phyloP scores from a whole-genome alignment of 2,888 invertebrate species.

The Limulus polyphemus region DNA sequence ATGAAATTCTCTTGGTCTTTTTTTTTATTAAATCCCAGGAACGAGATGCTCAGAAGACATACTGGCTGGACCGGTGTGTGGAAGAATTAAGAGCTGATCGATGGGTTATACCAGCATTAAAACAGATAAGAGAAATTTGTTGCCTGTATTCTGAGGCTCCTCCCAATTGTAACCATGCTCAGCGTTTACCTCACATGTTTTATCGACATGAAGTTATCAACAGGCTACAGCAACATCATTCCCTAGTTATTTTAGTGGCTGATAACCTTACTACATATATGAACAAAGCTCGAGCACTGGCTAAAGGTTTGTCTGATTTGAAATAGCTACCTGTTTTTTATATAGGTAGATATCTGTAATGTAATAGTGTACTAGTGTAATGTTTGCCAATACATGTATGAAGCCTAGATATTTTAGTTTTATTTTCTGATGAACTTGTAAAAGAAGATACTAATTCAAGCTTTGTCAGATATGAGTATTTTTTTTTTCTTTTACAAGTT shows the following conservation, averaged over 20 bases:
- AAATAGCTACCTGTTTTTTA: neutral
- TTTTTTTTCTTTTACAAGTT: too few relatives aligned
- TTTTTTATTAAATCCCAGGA: slow-evolving; percentile 42
- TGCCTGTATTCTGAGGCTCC: slow-evolving; percentile 73
- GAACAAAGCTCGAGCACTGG: slow-evolving; percentile 61
- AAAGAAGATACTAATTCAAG: too few relatives aligned
- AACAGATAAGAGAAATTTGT: slow-evolving; percentile 91
- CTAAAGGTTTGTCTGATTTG: slow-evolving; percentile 41
- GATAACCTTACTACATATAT: slow-evolving; percentile 76
- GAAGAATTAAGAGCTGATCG: slow-evolving; percentile 66
- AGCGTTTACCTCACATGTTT: slow-evolving; percentile 28
- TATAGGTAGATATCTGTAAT: too few relatives aligned
- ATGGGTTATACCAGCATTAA: slow-evolving; percentile 88
- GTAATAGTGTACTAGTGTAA: too few relatives aligned
- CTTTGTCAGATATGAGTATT: too few relatives aligned
- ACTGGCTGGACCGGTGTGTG: slow-evolving; percentile 93
- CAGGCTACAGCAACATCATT: slow-evolving; percentile 77
- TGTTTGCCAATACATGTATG: too few relatives aligned
- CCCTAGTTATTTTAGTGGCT: slow-evolving; percentile 82
- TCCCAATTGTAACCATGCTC: slow-evolving; percentile 44
- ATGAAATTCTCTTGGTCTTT: too few relatives aligned
- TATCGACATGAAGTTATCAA: slow-evolving; percentile 66
- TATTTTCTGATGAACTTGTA: too few relatives aligned
- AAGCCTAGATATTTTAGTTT: too few relatives aligned
- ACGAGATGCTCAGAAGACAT: slow-evolving; percentile 85